Percentiles rank a stretch among this genome's conserved stretches.
These are phyloP conservation scores for Neomorphus geoffroyi DNA, from an alignment of 2,797 vertebrate species.

Conservation along the genomic window DNA sequence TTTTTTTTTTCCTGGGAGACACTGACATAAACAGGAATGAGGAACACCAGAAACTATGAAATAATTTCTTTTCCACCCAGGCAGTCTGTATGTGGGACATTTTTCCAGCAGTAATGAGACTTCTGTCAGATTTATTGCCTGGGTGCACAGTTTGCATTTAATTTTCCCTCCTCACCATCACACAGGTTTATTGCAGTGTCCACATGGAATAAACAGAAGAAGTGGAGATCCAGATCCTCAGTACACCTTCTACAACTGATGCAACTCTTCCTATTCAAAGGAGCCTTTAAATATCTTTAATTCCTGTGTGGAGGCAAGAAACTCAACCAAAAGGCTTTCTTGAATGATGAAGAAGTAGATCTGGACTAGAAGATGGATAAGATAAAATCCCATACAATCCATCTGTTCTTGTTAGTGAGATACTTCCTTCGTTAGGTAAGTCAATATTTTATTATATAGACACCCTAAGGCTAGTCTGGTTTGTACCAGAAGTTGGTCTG, in stretches of 20 bases:
- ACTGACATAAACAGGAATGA: background rate
- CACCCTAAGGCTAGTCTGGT: background rate
- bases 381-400: background rate
- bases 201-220: background rate
- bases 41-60: background rate
- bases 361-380: background rate
- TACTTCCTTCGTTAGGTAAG: background rate
- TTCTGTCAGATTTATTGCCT: background rate
- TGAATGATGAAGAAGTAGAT: background rate
- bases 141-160: background rate
- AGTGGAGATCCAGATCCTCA: background rate
- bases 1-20: background rate
- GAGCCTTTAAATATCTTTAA: background rate
- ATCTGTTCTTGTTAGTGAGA: background rate
- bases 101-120: background rate
- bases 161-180: background rate
- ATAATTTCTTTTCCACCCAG: background rate
- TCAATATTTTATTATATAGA: background rate
- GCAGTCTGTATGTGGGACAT: background rate
- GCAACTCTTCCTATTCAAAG: background rate
- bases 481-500: background rate
- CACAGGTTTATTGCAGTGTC: background rate
- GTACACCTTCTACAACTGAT: background rate
- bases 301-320: fast-evolving
- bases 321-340: background rate